Base-by-base conservation (phyloP, 2,888 invertebrate genomes). In the Petrophora chlorosata region DNA sequence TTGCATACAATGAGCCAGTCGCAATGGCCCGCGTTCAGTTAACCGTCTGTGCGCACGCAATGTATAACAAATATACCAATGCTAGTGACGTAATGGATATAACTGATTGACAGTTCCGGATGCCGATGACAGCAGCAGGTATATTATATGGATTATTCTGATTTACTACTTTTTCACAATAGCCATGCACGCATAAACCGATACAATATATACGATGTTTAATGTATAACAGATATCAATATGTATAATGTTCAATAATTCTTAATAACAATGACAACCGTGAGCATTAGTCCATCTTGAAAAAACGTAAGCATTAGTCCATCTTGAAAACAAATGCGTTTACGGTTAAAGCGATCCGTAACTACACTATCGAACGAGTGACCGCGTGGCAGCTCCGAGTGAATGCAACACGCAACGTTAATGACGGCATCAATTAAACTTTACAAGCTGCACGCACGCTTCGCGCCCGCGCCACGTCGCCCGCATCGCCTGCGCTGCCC, bases 1-100 rank as follows among this genome's bases (percentile, higher is more conserved):
- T 61, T 71, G 76, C 67, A 76, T 72, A 75, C 75, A 77, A 76
- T 77, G 74, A 68, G 56, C 52, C n/a, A 30, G 53, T 29, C 32
- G 60, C 48, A 64, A 58, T 66, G 66, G 72, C 59, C 65, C 48
- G 61, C 52, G 67, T 58, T 58, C 63, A 61, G 66, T 46, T 66
- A 66, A 67, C 65, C 63, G 70, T 56, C 49, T 43, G 56, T 36
- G 58, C 42, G 65, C 76, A 78, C 72, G 72, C 73, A 47, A 70
- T 41, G 34, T 43, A 45, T 45, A 43, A 40, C 52, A 32, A 19
- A 19, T n/a, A n/a, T n/a, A n/a, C 22, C 32, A 32, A 10, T 10
- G 17, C 25, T 44, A 53, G 48, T 38, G 48, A 32, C 42, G 48
- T 41, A 19, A 19, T 9, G 33, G 19, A 2, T 15, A 30, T 34